Evolutionary conservation across 2,113 vertebrate genomes (phyloP), one percentile per base, ranked within the genome.

Genomic region (Zosterops pallidus): DNA sequence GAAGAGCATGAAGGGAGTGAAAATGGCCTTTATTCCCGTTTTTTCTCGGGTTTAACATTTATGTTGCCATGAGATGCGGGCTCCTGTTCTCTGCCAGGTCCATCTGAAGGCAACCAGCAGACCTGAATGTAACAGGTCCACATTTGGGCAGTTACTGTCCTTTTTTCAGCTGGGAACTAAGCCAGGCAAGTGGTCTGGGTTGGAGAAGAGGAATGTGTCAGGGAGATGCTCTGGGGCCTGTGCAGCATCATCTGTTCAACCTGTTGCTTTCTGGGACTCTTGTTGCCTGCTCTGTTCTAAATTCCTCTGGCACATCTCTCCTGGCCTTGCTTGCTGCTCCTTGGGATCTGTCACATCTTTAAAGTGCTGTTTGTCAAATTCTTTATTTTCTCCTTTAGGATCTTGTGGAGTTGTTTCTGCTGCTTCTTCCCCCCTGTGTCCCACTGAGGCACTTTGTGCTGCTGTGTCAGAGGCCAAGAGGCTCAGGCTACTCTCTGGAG

Each of bases 31-130:
- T 52, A 2, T 65, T 77, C 50, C 18, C 9, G 16, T 0, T 1
- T 82, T 95, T 83, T 65, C n/a, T 53, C 53, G 10, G 11, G 10
- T 79, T 71, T 79, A 50, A 50, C 0, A 2, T 67, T 55, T 52
- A 24, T 1, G 0, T 55, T 78, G 35, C n/a, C 31, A 3, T 65
- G 5, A 0, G 6, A 3, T 49, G 17, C 3, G 28, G 33, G 5
- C 77, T 77, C 17, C 2, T 4, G 23, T 35, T 41, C 14, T 83
- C 39, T 57, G 8, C 67, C 1, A 11, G 67, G 25, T 35, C 44
- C 26, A 9, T 33, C 2, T 52, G 41, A 35, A 28, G 21, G 6
- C 6, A 59, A 2, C 42, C 41, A 77, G 25, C 44, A 81, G 33
- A 31, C 29, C 20, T 71, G 70, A 56, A 56, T 4, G 20, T 44